Percentiles rank a stretch among this genome's conserved stretches.
These are phyloP conservation scores for Phengaris alcon DNA, from an alignment of 2,888 invertebrate genomes.

Conservation along the genomic window DNA sequence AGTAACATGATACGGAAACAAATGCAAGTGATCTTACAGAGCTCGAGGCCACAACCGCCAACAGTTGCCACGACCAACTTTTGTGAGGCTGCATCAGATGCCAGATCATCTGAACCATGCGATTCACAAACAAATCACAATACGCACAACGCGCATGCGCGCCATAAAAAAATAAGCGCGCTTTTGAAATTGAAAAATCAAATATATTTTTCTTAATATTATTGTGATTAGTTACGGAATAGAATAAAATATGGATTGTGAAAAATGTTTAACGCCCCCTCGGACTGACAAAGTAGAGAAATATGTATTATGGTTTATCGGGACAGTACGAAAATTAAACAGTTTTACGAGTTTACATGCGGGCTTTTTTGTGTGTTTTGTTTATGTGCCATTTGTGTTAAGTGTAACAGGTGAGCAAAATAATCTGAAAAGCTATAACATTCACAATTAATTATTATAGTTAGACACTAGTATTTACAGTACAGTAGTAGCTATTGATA, in stretches of 20 bases:
- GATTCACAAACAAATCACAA: constrained; percentile 48
- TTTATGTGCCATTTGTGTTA: constrained; percentile 60
- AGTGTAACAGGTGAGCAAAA: constrained; percentile 55
- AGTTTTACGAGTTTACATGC: constrained; percentile 52
- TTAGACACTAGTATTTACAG: too few species aligned
- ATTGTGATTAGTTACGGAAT: background rate
- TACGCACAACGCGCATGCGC: constrained; percentile 63
- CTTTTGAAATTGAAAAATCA: constrained; percentile 35
- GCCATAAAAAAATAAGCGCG: constrained; percentile 48
- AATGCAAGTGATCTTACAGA: constrained; percentile 8
- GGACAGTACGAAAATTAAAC: constrained; percentile 50
- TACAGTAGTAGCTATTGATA: too few species aligned
- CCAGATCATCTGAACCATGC: constrained; percentile 51
- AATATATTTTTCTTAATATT: background rate
- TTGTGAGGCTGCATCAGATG: constrained; percentile 49
- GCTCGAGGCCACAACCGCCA: constrained; percentile 18
- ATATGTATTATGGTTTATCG: constrained; percentile 44
- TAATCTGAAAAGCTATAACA: background rate
- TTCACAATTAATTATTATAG: background rate
- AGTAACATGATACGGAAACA: background rate
- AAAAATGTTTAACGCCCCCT: background rate
- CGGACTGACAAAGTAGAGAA: background rate
- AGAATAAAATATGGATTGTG: background rate
- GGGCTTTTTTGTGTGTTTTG: constrained; percentile 59
- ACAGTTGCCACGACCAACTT: constrained; percentile 34